phyloP scores from a whole-genome alignment of 2,888 invertebrate genomes.

The Chrysolina oricalcia region DNA sequence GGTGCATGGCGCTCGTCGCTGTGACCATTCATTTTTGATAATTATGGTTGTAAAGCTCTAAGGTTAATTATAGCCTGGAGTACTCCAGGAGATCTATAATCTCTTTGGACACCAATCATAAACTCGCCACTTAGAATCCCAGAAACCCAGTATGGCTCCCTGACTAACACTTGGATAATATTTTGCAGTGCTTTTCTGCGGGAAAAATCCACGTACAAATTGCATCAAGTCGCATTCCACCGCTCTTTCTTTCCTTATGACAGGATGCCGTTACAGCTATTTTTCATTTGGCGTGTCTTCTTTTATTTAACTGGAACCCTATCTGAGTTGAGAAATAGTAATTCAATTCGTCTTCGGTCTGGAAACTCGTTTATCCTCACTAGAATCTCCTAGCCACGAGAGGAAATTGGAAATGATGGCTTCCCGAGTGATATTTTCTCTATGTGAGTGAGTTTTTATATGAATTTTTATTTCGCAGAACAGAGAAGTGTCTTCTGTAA shows the following conservation, averaged over 20 bases:
- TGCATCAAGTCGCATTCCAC: constrained; percentile 29
- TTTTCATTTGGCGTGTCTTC: constrained; percentile 23
- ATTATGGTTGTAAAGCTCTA: too few species aligned
- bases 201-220: constrained; percentile 30
- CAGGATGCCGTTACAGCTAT: constrained; percentile 24
- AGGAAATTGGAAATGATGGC: constrained; percentile 17
- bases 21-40: too few species aligned
- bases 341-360: constrained; percentile 28
- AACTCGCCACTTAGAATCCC: too few species aligned
- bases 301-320: constrained; percentile 21
- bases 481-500: background rate
- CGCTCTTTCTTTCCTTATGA: constrained; percentile 20
- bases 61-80: too few species aligned
- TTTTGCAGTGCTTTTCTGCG: background rate
- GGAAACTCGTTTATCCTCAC: constrained; percentile 21
- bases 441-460: background rate
- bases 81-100: too few species aligned
- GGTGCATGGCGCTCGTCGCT: too few species aligned
- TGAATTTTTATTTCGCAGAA: background rate
- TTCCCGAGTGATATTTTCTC: constrained; percentile 12
- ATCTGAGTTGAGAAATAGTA: constrained; percentile 27
- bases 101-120: too few species aligned
- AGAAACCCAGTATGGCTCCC: background rate
- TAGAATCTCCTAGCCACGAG: constrained; percentile 5
- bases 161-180: background rate